Conservation (phyloP, 92 coral and sea anemone genomes). For the Phenganax marumi region DNA sequence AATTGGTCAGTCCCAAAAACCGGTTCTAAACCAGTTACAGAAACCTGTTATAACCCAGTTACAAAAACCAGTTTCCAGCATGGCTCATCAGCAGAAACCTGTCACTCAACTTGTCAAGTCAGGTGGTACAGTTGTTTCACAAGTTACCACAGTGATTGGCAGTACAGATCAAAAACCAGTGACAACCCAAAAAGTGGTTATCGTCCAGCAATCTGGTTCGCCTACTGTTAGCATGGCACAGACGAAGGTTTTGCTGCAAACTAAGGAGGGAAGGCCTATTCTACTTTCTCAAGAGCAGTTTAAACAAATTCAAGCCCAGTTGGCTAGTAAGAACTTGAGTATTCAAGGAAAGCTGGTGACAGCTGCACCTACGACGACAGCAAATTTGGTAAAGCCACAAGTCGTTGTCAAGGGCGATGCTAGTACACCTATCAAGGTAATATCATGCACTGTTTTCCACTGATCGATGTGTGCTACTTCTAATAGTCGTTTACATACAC, state of each 20-base stretch:
- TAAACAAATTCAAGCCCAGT: conserved; percentile 73
- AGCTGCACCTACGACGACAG: conserved; percentile 51
- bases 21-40: conserved; percentile 68
- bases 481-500: conserved; percentile 60
- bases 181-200: conserved; percentile 83
- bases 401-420: conserved; percentile 28
- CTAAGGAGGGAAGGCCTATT: conserved; percentile 90
- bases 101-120: conserved; percentile 23
- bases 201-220: conserved; percentile 81
- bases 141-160: conserved; percentile 36
- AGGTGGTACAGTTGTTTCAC: conserved; percentile 38
- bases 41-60: conserved; percentile 85
- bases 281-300: conserved; percentile 86
- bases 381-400: conserved; percentile 60
- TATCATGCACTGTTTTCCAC: too few species aligned
- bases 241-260: conserved; percentile 48
- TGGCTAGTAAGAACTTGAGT: conserved; percentile 46
- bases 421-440: conserved; percentile 71
- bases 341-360: conserved; percentile 53
- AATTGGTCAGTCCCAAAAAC: conserved; percentile 42
- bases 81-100: background rate
- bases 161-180: conserved; percentile 63
- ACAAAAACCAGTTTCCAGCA: conserved; percentile 45
- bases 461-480: background rate
- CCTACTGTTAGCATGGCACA: background rate